Evolutionary conservation across 2,113 vertebrate species (phyloP).

Genomic region (Nerophis ophidion): DNA sequence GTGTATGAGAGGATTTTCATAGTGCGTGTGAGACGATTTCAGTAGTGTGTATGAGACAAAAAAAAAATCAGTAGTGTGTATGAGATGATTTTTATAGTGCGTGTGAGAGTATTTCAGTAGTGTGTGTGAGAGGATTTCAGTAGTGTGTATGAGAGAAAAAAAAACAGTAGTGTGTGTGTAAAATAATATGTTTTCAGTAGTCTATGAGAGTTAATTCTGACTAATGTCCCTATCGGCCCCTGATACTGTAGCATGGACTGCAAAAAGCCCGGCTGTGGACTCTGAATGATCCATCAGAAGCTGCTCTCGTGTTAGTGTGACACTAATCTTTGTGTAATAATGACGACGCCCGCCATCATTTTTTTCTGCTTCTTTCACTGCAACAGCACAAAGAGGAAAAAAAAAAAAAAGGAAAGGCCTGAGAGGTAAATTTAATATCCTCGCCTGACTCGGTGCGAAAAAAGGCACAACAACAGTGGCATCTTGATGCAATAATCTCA

Average conservation of each 20-base stretch:
- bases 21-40: too few relatives aligned
- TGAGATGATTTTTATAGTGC: too few relatives aligned
- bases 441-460: conserved; percentile 78
- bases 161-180: too few relatives aligned
- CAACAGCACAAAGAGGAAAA: conserved; percentile 14
- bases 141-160: too few relatives aligned
- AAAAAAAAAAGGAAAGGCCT: conserved; percentile 19
- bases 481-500: conserved; percentile 99
- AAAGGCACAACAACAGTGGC: conserved; percentile 87
- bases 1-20: too few relatives aligned
- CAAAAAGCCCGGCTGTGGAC: conserved; percentile 4
- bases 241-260: not conserved
- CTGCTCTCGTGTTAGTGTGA: conserved; percentile 32
- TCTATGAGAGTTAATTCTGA: too few relatives aligned
- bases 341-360: conserved; percentile 53
- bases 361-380: conserved; percentile 55
- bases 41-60: too few relatives aligned
- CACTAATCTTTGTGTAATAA: conserved; percentile 54
- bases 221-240: too few relatives aligned
- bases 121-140: too few relatives aligned
- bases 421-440: conserved; percentile 85
- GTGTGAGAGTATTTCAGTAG: too few relatives aligned
- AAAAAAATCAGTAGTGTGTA: too few relatives aligned
- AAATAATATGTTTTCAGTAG: too few relatives aligned
- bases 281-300: conserved; percentile 34